Evolutionary conservation across 2,113 vertebrate species (phyloP), one percentile per base, ranked within the genome.

Genomic region (Aix galericulata): DNA sequence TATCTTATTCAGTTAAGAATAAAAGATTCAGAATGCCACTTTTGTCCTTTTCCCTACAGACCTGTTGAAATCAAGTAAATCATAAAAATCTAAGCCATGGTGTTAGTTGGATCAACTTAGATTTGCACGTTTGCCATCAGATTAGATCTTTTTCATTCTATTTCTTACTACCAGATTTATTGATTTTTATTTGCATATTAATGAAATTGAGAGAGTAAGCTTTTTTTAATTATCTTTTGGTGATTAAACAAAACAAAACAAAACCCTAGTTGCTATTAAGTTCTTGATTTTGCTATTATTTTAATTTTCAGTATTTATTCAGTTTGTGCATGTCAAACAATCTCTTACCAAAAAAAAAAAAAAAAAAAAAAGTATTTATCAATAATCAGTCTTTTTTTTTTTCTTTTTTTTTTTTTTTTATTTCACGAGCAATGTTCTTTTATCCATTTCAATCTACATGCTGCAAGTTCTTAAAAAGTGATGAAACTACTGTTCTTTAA

Each of bases 131-230:
- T 92, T 79, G 78, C 52, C 26, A 86, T 88, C 52, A 92, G 68
- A 90, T 23, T 86, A 56, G 6, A 48, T 90, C 27, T 90, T 96
- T 93, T 96, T 86, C 73, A 74, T 38, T 46, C 44, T 22, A 40
- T 84, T 71, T 67, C 31, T 32, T 71, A 62, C 22, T 78, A 95
- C 91, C 79, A 95, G 48, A 64, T 79, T 91, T 94, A 92, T 94
- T 91, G 34, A 93, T 95, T 96, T 96, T 95, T 91, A 91, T 97
- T 96, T 97, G 73, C 91, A 95, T 94, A 85, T 48, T 93, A 94
- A 92, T 93, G 59, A 95, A 95, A 92, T 34, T 11, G 38, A 92
- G 18, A 3, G 27, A 83, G 42, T 82, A 81, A 86, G 74, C 31
- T 94, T 42, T 87, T 94, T 89, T 82, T 94, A 96, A 95, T 97